These are phyloP conservation scores for Cathartes aura DNA, from an alignment of 2,113 vertebrate genomes.

Conservation along the genomic window DNA sequence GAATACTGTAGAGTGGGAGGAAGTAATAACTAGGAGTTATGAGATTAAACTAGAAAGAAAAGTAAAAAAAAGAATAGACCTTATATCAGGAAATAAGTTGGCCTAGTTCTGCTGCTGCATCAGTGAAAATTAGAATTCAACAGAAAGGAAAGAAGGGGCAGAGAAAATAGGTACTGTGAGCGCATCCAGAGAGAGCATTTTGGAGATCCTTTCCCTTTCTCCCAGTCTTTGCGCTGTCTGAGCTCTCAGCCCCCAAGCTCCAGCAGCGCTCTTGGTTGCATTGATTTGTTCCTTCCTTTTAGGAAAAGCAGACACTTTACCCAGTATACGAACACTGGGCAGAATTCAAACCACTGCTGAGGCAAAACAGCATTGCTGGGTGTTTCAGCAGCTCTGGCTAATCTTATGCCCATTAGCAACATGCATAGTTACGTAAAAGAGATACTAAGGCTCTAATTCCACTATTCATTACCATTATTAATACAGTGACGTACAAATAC, in stretches of 20 bases:
- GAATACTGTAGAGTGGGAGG: neutral
- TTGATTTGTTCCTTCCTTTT: neutral
- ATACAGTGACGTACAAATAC: neutral
- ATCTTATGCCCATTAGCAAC: neutral
- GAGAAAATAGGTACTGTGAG: neutral
- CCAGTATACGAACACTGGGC: neutral
- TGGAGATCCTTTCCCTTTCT: neutral
- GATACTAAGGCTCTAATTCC: neutral
- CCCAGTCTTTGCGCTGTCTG: neutral
- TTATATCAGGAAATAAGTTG: neutral
- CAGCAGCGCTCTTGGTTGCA: neutral
- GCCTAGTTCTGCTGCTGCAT: neutral
- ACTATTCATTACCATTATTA: conserved; percentile 19
- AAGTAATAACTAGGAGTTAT: neutral
- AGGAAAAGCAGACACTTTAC: neutral
- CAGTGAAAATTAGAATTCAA: neutral
- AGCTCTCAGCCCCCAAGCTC: neutral
- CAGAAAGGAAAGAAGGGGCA: neutral
- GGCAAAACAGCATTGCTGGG: neutral
- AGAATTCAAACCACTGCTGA: neutral
- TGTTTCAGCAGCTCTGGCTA: conserved; percentile 12
- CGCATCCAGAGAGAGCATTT: neutral
- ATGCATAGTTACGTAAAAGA: neutral
- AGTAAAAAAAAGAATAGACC: neutral
- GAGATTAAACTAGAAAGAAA: neutral